A percentile compares a stretch with the other conserved stretches of the same genome.
These are phyloP conservation scores for Caenorhabditis sp. DNA, from an alignment of 2,888 invertebrate genomes.

Conservation along the genomic window DNA sequence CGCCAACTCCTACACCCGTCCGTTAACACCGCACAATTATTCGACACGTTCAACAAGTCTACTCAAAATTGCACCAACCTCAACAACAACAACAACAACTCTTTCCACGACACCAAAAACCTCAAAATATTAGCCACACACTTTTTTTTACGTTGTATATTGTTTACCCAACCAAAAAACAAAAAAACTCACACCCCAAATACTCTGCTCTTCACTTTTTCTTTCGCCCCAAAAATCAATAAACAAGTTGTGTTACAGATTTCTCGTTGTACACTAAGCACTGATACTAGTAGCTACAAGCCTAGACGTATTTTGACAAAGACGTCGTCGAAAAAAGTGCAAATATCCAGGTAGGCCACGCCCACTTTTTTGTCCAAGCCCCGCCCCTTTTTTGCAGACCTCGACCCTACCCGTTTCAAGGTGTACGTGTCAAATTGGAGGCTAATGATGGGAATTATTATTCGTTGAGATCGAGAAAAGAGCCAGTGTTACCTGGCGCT, in stretches of 20 bases:
- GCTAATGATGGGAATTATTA: constrained; percentile 31
- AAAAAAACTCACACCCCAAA: neutral
- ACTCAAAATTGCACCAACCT: neutral
- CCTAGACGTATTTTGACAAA: neutral
- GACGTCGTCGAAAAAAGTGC: neutral
- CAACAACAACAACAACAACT: neutral
- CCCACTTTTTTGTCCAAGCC: too few species aligned
- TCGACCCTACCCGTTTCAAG: constrained; percentile 51
- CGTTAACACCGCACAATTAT: neutral
- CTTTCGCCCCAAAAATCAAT: neutral
- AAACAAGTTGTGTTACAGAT: neutral
- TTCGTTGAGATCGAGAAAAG: neutral
- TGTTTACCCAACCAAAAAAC: too few species aligned
- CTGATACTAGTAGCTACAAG: neutral
- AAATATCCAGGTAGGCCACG: neutral
- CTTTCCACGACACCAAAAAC: neutral
- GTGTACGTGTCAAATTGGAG: constrained; percentile 51
- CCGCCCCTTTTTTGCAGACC: too few species aligned
- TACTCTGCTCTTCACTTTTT: neutral
- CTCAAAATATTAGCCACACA: neutral
- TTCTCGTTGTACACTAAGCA: neutral
- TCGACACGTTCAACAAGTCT: neutral
- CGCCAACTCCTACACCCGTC: neutral
- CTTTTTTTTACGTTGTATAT: neutral
- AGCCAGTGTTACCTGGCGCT: neutral